Conservation (phyloP, 37 sponge, comb jelly and placozoan genomes). For the Petrosia ficiformis region DNA sequence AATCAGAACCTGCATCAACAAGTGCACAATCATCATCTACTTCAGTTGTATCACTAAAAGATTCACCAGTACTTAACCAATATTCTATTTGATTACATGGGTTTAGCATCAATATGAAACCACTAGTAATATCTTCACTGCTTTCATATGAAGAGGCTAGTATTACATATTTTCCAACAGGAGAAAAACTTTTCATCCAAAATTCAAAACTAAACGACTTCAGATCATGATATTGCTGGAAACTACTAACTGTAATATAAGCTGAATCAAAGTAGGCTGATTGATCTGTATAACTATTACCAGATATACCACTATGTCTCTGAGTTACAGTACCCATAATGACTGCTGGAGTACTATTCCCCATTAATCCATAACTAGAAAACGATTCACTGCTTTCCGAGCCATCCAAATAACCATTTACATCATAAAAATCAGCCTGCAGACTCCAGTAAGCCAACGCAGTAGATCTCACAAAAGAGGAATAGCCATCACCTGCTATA, state of each 20-base stretch:
- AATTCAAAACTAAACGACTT: slow-evolving; percentile 53
- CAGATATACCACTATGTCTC: slow-evolving; percentile 51
- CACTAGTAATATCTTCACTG: slow-evolving; percentile 8
- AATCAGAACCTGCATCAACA: not conserved
- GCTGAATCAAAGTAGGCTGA: slow-evolving; percentile 25
- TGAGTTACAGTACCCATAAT: not conserved
- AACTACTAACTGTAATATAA: slow-evolving; percentile 31
- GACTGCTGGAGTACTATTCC: slow-evolving; percentile 26
- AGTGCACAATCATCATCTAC: slow-evolving; percentile 1
- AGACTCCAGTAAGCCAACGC: slow-evolving; percentile 73
- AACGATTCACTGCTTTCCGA: slow-evolving; percentile 1
- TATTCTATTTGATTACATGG: slow-evolving; percentile 73
- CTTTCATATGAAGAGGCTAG: not conserved
- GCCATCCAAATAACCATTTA: slow-evolving; percentile 12
- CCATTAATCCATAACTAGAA: slow-evolving; percentile 21
- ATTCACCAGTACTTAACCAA: slow-evolving; percentile 55
- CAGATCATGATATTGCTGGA: slow-evolving; percentile 1
- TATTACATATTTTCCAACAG: slow-evolving; percentile 2
- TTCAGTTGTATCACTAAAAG: not conserved
- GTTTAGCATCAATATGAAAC: slow-evolving; percentile 62
- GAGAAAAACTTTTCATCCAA: slow-evolving; percentile 30
- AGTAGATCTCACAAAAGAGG: slow-evolving; percentile 29
- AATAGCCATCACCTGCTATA: slow-evolving; percentile 74
- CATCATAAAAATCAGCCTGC: slow-evolving; percentile 27
- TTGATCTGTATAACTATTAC: slow-evolving; percentile 49